These are phyloP conservation scores for Hapalemur alaotrensis DNA, from an alignment of 2,797 vertebrate genomes.

Conservation along the genomic window DNA sequence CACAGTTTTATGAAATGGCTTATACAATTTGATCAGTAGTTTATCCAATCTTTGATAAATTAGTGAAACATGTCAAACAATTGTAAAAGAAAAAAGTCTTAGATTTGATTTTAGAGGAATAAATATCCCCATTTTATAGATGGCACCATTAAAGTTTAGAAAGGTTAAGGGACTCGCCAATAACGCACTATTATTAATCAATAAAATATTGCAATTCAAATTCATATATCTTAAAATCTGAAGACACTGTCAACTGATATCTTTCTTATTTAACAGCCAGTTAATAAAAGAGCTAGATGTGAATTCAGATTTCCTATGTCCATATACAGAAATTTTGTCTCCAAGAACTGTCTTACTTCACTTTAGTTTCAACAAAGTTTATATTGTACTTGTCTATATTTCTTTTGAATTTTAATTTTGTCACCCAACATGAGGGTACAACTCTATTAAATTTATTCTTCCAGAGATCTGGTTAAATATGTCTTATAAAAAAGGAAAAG, in stretches of 20 bases:
- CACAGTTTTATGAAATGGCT: not conserved
- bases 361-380: not conserved
- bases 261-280: not conserved
- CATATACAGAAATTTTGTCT: not conserved
- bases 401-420: constrained; percentile 19
- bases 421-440: not conserved
- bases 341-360: not conserved
- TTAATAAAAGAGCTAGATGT: not conserved
- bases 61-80: not conserved
- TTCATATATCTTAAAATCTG: not conserved
- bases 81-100: not conserved
- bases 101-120: not conserved
- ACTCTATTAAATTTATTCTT: not conserved
- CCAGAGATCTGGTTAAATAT: not conserved
- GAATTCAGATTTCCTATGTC: not conserved
- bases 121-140: not conserved
- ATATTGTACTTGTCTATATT: not conserved
- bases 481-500: not conserved
- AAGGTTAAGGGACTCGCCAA: not conserved
- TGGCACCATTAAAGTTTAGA: not conserved
- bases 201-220: not conserved
- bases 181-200: not conserved
- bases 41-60: not conserved
- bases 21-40: not conserved
- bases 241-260: not conserved